Base-by-base conservation (phyloP, 1,140 invertebrate species). In the Drosophila orena region DNA sequence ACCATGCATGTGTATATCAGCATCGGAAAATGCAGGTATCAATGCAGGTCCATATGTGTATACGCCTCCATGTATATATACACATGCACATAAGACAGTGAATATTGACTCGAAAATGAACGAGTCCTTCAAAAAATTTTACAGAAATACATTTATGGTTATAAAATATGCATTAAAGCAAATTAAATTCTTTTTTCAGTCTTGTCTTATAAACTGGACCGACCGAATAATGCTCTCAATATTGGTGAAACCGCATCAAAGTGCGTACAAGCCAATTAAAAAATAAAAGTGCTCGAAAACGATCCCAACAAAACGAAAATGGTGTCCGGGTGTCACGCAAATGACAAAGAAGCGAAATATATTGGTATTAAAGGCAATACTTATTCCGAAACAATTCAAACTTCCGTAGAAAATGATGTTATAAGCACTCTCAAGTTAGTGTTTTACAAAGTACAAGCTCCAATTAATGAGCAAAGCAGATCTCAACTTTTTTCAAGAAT, bases 371-470 rank as follows among this genome's bases (percentile, higher is more conserved):
- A 24, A 17, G 34, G 20, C 27, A 47, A 27, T 12, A 8, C n/a
- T 34, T 74, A 42, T 57, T 79, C 35, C 44, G 38, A 22, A 64
- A 43, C n/a, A 52, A 65, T 56, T 56, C 11, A 43, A 38, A 54
- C 76, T 84, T 84, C 44, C 59, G 20, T 43, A 54, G 17, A 55
- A 77, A 61, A 24, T 37, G 10, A 58, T 43, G 42, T 14, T 17
- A 17, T 40, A 24, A 34, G 35, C 11, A 37, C 37, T 10, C 14
- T 46, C 14, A 43, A 47, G 15, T 58, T 22, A 24, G 34, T 22
- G 17, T 50, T 55, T n/a, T 20, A 58, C 12, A 22, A 59, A 24
- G 4, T 38, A 20, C 10, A 30, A 15, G 15, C 15, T 17, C 24
- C 37, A 7, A 53, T 43, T n/a, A 24, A 35, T 46, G 14, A 17